phyloP scores from a whole-genome alignment of 2,888 invertebrate species.

The Mylabris sibirica region DNA sequence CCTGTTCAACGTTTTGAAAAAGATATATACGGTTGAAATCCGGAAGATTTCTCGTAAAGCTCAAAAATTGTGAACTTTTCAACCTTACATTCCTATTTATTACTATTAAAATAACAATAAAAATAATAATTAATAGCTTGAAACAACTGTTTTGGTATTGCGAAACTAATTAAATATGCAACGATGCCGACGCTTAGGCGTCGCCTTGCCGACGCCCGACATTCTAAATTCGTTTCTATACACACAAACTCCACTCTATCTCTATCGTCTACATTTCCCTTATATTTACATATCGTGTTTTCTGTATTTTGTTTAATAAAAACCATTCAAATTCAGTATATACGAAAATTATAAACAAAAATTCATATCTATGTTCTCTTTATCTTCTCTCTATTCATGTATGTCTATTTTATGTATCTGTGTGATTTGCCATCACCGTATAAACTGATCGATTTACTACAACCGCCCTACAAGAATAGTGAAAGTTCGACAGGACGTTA shows the following conservation, averaged over 20 bases:
- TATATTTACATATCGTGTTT: neutral
- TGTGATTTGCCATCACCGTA: no score
- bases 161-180: slow-evolving; percentile 12
- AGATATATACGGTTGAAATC: neutral
- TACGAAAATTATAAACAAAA: neutral
- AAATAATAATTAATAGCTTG: neutral
- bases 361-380: no score
- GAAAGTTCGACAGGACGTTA: slow-evolving; percentile 28
- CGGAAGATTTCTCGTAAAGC: neutral
- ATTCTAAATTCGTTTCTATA: neutral
- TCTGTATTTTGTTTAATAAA: no score
- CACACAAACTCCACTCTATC: no score
- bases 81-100: no score
- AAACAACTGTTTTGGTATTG: neutral
- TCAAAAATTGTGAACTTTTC: no score
- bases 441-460: neutral
- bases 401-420: no score
- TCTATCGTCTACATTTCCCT: neutral
- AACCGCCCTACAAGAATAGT: slow-evolving; percentile 27
- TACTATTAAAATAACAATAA: neutral
- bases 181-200: slow-evolving; percentile 1
- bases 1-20: neutral
- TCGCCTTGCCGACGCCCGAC: slow-evolving; percentile 2
- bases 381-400: no score
- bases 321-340: no score